Base-by-base conservation (phyloP, 2,888 invertebrate genomes). In the Odontocolon sp. region DNA sequence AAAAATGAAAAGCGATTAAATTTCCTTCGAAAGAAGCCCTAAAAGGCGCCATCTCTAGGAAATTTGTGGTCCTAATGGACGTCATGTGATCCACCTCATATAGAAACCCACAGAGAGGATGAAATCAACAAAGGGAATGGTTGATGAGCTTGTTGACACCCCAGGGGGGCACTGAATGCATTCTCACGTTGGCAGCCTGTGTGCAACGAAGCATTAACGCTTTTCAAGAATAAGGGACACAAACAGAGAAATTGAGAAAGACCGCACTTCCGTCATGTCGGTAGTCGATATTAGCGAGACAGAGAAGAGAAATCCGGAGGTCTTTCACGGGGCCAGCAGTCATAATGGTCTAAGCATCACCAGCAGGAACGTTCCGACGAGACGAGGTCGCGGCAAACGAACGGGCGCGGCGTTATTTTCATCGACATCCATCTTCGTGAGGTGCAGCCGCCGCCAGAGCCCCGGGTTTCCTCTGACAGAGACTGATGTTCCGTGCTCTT, bases 391-490 rank as follows among this genome's bases (percentile, higher is more conserved):
- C n/a, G n/a, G n/a, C n/a, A n/a, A 45, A 45, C 28, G 31, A 66
- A 66, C 71, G 47, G 59, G 56, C 68, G 73, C 64, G 50, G 68
- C 77, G 79, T 81, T 81, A 82, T 82, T 82, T 82, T 81, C 79
- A 82, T 81, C 81, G 79, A 80, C 82, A 82, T 82, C 81, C 77
- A 82, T 82, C 81, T 82, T 82, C 79, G 80, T 81, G 78, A 81
- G 76, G 73, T 81, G 79, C 79, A 79, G 80, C 77, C 80, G 75
- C 78, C 74, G 70, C 78, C 63, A 72, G 77, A 74, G 78, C 52
- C 67, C 77, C 77, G 79, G 74, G 77, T 73, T 79, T 79, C 11
- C 64, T 73, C 70, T 81, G 82, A 82, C 82, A 81, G 78, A 81
- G 82, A 82, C 82, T 82, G 82, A 82, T 82, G 82, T 81, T 79